A percentile compares a stretch with the other conserved stretches of the same genome.
Conservation (phyloP, 2,797 vertebrate genomes). For the Lemur catta region DNA sequence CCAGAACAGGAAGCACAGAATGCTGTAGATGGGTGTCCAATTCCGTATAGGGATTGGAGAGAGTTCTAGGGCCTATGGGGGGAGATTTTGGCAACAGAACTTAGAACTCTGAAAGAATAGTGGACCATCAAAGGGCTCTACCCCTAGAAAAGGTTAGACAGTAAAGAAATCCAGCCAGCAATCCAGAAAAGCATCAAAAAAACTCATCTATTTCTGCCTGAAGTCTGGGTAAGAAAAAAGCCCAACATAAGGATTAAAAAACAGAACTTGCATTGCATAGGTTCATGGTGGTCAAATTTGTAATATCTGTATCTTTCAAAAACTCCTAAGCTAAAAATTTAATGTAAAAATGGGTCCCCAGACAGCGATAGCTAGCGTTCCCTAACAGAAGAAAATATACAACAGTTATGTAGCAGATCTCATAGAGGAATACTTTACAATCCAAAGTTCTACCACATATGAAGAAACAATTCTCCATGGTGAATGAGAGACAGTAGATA, state of each 20-base stretch:
- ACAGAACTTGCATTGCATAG: not conserved
- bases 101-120: not conserved
- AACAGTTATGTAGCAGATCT: not conserved
- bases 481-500: not conserved
- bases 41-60: not conserved
- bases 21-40: not conserved
- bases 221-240: not conserved
- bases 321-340: not conserved
- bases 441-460: not conserved
- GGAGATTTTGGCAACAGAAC: not conserved
- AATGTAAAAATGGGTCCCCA: not conserved
- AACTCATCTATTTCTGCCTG: not conserved
- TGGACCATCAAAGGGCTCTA: not conserved
- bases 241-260: not conserved
- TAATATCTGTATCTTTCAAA: not conserved
- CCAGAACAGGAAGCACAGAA: not conserved
- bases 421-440: not conserved
- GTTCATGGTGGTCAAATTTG: not conserved
- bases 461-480: not conserved
- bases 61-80: not conserved
- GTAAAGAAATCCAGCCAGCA: not conserved
- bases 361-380: not conserved
- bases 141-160: not conserved
- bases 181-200: not conserved
- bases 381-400: not conserved